These are phyloP conservation scores for Phyllopteryx taeniolatus DNA, from an alignment of 2,113 vertebrate species.

Conservation along the genomic window DNA sequence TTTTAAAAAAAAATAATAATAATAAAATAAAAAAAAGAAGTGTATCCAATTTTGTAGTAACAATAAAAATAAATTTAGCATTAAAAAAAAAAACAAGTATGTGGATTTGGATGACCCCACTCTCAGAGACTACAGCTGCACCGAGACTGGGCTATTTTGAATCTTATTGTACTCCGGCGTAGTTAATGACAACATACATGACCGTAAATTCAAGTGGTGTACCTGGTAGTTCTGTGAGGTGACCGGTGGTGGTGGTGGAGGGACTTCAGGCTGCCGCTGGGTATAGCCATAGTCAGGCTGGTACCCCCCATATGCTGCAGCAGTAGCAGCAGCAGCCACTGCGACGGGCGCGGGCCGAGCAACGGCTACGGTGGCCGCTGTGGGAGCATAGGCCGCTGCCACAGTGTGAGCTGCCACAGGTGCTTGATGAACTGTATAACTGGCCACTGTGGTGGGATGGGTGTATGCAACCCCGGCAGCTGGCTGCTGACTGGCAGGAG, in stretches of 20 bases:
- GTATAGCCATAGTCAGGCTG: constrained; percentile 94
- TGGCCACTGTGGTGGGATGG: constrained; percentile 97
- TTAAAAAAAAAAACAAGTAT: too few species aligned
- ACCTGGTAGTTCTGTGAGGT: constrained; percentile 98
- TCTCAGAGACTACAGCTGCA: too few species aligned
- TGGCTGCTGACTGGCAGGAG: constrained; percentile 81
- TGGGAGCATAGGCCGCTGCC: constrained; percentile 92
- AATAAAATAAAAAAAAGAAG: too few species aligned
- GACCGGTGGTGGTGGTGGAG: constrained; percentile 92
- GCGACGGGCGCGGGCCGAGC: constrained; percentile 89
- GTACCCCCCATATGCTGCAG: constrained; percentile 91
- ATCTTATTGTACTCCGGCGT: too few species aligned
- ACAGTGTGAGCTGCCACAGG: constrained; percentile 93
- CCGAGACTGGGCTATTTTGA: too few species aligned
- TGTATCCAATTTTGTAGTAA: too few species aligned
- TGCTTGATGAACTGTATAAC: constrained; percentile 97
- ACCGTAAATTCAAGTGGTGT: constrained; percentile 20
- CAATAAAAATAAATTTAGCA: too few species aligned
- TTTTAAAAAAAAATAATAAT: too few species aligned
- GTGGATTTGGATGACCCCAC: too few species aligned
- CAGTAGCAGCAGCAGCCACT: constrained; percentile 87
- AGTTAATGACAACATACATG: neutral
- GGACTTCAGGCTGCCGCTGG: constrained; percentile 92
- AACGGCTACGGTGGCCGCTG: constrained; percentile 86
- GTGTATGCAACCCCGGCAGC: constrained; percentile 94